A percentile compares a stretch with the other conserved stretches of the same genome.
These are phyloP conservation scores for Ictalurus furcatus DNA, from an alignment of 2,113 vertebrate species.

Conservation along the genomic window DNA sequence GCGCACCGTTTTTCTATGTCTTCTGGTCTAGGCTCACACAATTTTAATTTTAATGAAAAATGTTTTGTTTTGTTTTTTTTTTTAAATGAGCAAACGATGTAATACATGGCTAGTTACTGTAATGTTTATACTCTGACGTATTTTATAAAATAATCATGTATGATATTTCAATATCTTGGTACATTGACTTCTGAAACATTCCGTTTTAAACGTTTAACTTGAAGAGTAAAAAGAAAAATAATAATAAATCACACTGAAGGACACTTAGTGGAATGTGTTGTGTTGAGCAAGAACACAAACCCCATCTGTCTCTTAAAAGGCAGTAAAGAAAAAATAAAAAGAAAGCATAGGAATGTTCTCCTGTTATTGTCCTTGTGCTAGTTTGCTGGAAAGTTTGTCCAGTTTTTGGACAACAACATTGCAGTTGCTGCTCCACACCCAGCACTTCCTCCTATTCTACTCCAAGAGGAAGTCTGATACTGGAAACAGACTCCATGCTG, in stretches of 20 bases:
- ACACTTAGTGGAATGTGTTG: conserved; percentile 7
- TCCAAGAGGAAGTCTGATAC: conserved; percentile 43
- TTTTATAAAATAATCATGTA: not conserved
- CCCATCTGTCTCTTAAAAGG: conserved; percentile 24
- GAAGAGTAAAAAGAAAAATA: not conserved
- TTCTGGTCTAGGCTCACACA: not conserved
- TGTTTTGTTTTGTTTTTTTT: not conserved
- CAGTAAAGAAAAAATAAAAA: conserved; percentile 1
- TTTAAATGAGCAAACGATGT: not conserved
- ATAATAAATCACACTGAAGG: not conserved
- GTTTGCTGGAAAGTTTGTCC: conserved; percentile 24
- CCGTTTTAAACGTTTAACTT: not conserved
- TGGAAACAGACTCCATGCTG: conserved; percentile 5
- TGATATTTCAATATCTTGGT: not conserved
- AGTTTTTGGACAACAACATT: conserved; percentile 49
- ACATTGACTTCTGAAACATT: not conserved
- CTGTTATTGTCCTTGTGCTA: conserved; percentile 43
- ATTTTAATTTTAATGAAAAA: not conserved
- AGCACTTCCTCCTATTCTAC: conserved; percentile 56
- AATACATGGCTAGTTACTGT: not conserved
- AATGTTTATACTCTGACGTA: not conserved
- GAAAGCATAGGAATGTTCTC: conserved; percentile 28
- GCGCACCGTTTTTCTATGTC: conserved; percentile 15
- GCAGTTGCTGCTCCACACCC: conserved; percentile 42
- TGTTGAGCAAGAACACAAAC: conserved; percentile 6